phyloP scores from a whole-genome alignment of 2,113 vertebrate genomes.

The Geococcyx californianus region DNA sequence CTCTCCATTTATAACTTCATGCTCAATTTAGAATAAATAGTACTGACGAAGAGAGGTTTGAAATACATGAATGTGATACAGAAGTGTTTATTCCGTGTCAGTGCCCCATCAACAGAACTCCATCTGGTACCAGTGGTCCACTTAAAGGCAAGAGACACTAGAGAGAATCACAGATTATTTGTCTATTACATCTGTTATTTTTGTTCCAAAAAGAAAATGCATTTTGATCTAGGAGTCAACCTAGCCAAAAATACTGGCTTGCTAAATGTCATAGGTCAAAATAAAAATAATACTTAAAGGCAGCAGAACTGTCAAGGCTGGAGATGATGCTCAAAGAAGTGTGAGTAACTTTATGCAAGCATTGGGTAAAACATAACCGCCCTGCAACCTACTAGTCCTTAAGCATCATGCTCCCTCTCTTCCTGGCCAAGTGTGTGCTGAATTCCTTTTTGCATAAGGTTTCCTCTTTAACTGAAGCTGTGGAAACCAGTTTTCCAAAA shows the following conservation, averaged over 20 bases:
- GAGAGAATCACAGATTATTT: background rate
- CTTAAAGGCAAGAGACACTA: background rate
- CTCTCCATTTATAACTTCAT: background rate
- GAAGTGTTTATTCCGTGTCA: background rate
- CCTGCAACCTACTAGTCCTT: background rate
- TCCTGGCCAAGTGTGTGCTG: background rate
- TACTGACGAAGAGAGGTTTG: background rate
- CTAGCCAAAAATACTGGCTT: background rate
- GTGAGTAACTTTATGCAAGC: background rate
- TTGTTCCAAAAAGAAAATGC: background rate
- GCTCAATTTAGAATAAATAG: background rate
- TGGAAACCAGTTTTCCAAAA: slow-evolving; percentile 27
- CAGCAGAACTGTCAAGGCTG: background rate
- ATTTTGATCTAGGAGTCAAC: background rate
- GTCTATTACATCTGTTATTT: background rate
- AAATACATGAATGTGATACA: background rate
- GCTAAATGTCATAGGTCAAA: background rate
- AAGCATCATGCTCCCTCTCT: background rate
- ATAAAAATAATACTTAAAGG: background rate
- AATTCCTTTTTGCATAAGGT: background rate
- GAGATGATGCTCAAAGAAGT: background rate
- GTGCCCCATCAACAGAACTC: background rate
- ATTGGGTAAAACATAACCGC: background rate
- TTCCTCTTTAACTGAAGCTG: background rate
- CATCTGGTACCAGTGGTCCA: background rate